A percentile compares a stretch with the other conserved stretches of the same genome.
Conservation (phyloP, 2,113 vertebrate species). For the Sinocyclocheilus anshuiensis region DNA sequence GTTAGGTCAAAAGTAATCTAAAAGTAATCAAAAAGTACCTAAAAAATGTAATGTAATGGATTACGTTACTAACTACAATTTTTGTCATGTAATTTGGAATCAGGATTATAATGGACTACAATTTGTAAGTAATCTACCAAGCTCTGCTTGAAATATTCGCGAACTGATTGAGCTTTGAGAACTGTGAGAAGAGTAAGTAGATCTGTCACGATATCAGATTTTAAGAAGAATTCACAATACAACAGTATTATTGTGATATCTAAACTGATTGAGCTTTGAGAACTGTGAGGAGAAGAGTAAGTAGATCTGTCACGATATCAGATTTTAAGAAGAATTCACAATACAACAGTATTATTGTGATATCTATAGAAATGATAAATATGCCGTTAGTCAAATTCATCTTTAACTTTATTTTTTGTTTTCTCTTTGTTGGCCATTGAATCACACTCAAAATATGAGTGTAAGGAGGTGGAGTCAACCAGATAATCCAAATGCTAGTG, state of each 20-base stretch:
- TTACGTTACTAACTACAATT: too few relatives aligned
- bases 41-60: too few relatives aligned
- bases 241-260: neutral
- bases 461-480: neutral
- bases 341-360: neutral
- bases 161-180: neutral
- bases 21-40: too few relatives aligned
- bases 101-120: too few relatives aligned
- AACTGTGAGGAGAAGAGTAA: neutral
- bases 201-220: neutral
- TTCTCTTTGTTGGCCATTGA: neutral
- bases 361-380: neutral
- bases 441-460: neutral
- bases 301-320: neutral
- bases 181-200: neutral
- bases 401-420: neutral
- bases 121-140: too few relatives aligned
- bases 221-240: neutral
- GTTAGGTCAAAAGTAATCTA: too few relatives aligned
- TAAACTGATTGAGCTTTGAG: neutral
- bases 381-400: neutral
- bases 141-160: neutral
- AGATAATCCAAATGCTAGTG: neutral
- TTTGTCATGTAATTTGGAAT: too few relatives aligned
- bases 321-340: neutral